Conservation (phyloP, 2,888 invertebrate genomes). For the Protodeltote pygarga region DNA sequence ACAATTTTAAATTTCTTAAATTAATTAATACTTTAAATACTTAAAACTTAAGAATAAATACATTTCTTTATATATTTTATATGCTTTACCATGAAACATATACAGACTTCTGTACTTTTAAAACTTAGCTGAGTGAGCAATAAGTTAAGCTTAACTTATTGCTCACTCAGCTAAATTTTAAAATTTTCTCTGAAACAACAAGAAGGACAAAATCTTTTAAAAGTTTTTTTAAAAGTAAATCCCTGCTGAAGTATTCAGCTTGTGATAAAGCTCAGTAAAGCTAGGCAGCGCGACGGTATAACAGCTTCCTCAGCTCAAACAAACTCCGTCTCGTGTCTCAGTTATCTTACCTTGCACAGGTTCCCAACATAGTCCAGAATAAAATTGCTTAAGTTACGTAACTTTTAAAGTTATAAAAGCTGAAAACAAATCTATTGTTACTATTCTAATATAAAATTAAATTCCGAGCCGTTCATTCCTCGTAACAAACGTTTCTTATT, state of each 20-base stretch:
- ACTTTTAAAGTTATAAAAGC: conserved; percentile 15
- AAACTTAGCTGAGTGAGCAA: no score
- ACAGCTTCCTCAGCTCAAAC: conserved; percentile 25
- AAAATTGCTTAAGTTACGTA: conserved; percentile 2
- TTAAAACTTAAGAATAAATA: no score
- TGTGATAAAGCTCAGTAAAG: background rate
- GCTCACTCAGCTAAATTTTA: no score
- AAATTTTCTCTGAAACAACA: no score
- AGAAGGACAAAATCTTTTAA: conserved; percentile 1
- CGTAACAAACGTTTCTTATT: conserved; percentile 47
- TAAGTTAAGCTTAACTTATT: no score
- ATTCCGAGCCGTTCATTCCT: conserved; percentile 36
- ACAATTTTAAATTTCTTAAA: no score
- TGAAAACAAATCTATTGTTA: conserved; percentile 28
- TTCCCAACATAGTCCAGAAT: conserved; percentile 36
- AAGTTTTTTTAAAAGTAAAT: conserved; percentile 4
- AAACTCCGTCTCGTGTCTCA: conserved; percentile 13
- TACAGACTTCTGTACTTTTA: no score
- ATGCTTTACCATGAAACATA: no score
- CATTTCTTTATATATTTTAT: no score
- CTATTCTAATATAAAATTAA: conserved; percentile 44
- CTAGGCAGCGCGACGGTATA: conserved; percentile 15
- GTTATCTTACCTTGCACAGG: conserved; percentile 20
- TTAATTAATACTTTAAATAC: no score
- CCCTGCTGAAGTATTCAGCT: conserved; percentile 2